Conservation (phyloP, 2,113 vertebrate genomes). For the Prunella fulvescens region DNA sequence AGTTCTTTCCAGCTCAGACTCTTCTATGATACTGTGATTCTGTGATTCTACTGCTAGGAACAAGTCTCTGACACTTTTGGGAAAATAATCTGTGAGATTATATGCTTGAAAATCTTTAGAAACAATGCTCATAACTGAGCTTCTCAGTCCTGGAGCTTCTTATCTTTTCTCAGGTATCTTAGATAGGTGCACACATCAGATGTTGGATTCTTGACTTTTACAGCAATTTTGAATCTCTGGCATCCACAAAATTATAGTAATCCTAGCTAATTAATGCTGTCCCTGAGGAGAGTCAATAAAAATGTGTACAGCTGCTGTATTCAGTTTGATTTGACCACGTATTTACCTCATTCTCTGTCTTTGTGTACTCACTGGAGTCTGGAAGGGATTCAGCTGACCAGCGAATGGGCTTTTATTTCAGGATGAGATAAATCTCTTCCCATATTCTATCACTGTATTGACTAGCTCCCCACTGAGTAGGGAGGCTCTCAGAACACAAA, state of each 20-base stretch:
- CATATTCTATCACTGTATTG: background rate
- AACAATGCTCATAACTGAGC: background rate
- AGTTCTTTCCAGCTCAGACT: background rate
- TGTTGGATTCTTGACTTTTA: background rate
- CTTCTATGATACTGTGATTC: background rate
- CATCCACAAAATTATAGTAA: background rate
- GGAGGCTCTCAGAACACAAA: background rate
- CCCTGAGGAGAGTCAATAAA: background rate
- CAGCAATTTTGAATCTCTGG: background rate
- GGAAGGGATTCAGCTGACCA: background rate
- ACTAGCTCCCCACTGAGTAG: background rate
- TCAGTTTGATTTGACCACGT: background rate
- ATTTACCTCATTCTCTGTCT: background rate
- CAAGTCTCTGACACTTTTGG: background rate
- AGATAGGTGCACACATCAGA: background rate
- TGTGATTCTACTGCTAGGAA: background rate
- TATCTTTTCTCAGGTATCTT: background rate
- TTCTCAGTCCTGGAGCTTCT: background rate
- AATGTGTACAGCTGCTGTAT: background rate
- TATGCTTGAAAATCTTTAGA: background rate
- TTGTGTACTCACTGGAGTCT: background rate
- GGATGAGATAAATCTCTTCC: background rate
- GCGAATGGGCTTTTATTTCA: background rate
- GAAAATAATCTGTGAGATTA: background rate
- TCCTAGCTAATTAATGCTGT: background rate